Conservation (phyloP, 2,797 vertebrate species). For the Sebastes itinus region DNA sequence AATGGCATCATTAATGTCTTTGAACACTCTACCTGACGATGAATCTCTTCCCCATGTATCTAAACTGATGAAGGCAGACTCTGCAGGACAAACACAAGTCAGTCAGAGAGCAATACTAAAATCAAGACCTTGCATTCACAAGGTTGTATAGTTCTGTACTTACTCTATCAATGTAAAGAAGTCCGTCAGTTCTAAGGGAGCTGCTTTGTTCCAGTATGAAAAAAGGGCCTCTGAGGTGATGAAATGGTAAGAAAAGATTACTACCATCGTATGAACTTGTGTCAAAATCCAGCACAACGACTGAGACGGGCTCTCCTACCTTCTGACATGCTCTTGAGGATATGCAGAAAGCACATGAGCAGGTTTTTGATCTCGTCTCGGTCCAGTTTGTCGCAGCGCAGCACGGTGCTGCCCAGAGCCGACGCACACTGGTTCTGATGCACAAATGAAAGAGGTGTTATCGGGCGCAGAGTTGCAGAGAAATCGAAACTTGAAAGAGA, state of each 20-base stretch:
- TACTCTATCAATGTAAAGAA: conserved; percentile 97
- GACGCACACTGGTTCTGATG: conserved; percentile 87
- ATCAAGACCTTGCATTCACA: not conserved
- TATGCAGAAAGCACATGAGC: conserved; percentile 95
- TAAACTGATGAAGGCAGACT: conserved; percentile 97
- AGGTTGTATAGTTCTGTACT: conserved; percentile 65
- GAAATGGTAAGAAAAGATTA: not conserved
- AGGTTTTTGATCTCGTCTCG: conserved; percentile 95
- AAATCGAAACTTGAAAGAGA: not conserved
- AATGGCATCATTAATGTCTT: not conserved
- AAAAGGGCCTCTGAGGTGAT: conserved; percentile 90
- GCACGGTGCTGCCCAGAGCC: conserved; percentile 85
- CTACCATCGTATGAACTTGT: not conserved
- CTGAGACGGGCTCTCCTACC: conserved; percentile 78
- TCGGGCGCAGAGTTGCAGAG: not conserved
- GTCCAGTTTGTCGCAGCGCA: conserved; percentile 95
- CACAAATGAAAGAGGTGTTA: not conserved
- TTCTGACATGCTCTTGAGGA: conserved; percentile 98
- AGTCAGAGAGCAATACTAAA: not conserved
- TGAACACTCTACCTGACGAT: conserved; percentile 91
- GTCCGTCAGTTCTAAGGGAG: conserved; percentile 92
- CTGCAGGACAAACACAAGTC: conserved; percentile 75
- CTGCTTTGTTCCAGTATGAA: conserved; percentile 97
- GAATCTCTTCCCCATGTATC: conserved; percentile 97
- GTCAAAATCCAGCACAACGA: not conserved